phyloP scores from a whole-genome alignment of 1,140 invertebrate genomes.

The Drosophila jambulina region DNA sequence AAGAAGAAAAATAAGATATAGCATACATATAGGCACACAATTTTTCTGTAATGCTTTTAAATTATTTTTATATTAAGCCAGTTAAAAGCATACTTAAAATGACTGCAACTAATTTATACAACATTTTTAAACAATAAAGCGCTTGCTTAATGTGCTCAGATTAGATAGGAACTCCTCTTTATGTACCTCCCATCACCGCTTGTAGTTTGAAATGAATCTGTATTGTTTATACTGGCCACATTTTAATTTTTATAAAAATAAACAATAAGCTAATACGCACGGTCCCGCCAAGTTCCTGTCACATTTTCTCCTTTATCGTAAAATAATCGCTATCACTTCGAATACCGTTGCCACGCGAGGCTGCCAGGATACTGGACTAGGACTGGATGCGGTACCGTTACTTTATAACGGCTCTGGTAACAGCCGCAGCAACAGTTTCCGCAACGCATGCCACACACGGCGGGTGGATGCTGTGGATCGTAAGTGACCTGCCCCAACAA shows the following conservation, averaged over 20 bases:
- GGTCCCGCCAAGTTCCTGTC: conserved; percentile 31
- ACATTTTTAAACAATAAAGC: neutral
- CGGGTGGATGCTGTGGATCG: conserved; percentile 54
- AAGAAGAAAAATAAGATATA: neutral
- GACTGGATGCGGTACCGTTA: conserved; percentile 42
- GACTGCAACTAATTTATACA: neutral
- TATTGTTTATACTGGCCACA: neutral
- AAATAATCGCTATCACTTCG: neutral
- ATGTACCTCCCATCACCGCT: neutral
- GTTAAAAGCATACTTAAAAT: neutral
- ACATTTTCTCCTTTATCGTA: conserved; percentile 15
- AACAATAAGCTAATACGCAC: conserved; percentile 14
- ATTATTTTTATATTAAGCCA: neutral
- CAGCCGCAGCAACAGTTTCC: conserved; percentile 42
- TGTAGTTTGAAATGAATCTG: neutral
- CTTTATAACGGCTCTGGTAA: conserved; percentile 65
- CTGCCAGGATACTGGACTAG: conserved; percentile 64
- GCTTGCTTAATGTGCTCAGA: neutral
- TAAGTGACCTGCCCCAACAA: conserved; percentile 68
- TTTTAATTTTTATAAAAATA: conserved; percentile 7
- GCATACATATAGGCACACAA: neutral
- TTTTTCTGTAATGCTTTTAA: neutral
- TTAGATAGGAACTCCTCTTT: too few species aligned
- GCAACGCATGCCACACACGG: neutral
- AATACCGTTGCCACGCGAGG: conserved; percentile 61